Evolutionary conservation across 2,888 invertebrate species (phyloP), one percentile per base, ranked within the genome.

Genomic region (Ormyrus thymus): DNA sequence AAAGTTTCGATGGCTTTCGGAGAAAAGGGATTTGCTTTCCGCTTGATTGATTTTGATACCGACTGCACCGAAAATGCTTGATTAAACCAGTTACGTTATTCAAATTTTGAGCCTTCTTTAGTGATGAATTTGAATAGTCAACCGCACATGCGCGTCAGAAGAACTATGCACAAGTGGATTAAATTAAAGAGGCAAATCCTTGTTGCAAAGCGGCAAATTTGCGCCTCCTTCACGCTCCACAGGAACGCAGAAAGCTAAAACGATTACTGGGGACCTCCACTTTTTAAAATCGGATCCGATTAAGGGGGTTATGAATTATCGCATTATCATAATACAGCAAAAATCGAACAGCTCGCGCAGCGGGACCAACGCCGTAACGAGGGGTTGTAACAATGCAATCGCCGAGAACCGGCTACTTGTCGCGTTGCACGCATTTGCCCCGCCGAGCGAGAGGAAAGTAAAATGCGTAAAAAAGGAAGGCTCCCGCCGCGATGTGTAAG

Each of bases 291-390:
- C 51, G 70, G 55, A 80, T 80, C 77, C 77, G 80, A 80, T 80
- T 80, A 80, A 65, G 65, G 53, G 80, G 74, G 55, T 77, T 66
- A 71, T 74, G 77, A 80, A 77, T 74, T 77, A 80, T 66, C 61
- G 80, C 59, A 80, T 80, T 80, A 80, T 77, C 73, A 74, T 80
- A 74, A 80, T 74, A 73, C 77, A 56, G 53, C 5, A 58, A 72
- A 73, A 76, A 76, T 64, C 58, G 59, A 73, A 13, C 45, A 56
- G 29, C 56, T 56, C 53, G 55, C 70, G 48, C 76, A 68, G 75
- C 71, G 50, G 79, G 71, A 76, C 65, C 56, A 62, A 68, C 46
- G 9, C 9, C 46, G 66, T 64, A 73, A 69, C 73, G 51, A 78
- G 78, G 73, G 43, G 58, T 11, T 11, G 7, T 13, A 4, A 66